Evolutionary conservation across 2,888 invertebrate genomes (phyloP).

Genomic region (Aporophyla lueneburgensis): DNA sequence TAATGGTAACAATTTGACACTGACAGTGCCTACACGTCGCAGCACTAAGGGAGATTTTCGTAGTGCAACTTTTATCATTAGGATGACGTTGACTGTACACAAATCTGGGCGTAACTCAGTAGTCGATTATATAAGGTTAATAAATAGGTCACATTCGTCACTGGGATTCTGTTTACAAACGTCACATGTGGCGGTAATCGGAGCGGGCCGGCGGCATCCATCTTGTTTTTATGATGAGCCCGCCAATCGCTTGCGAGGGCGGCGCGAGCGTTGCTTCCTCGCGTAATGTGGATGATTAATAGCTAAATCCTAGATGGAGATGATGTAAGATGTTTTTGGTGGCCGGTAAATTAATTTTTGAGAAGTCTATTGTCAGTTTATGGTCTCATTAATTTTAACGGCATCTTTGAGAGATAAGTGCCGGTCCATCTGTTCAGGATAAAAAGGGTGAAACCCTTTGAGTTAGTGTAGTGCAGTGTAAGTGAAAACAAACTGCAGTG

Average conservation of each 20-base stretch:
- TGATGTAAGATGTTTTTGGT: neutral
- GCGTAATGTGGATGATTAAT: slow-evolving; percentile 62
- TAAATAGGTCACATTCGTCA: slow-evolving; percentile 78
- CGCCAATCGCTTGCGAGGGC: slow-evolving; percentile 83
- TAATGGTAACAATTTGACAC: no score
- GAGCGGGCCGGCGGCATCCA: slow-evolving; percentile 81
- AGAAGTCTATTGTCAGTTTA: neutral
- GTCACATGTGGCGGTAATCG: slow-evolving; percentile 75
- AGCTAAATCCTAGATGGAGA: slow-evolving; percentile 10
- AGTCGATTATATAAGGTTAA: slow-evolving; percentile 48
- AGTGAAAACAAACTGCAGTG: no score
- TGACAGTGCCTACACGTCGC: no score
- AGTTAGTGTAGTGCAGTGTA: no score
- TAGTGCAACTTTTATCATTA: neutral
- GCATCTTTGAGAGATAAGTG: neutral
- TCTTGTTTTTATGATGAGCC: slow-evolving; percentile 79
- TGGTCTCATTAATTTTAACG: neutral
- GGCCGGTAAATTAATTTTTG: neutral
- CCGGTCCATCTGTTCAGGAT: no score
- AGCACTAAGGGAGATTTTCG: neutral
- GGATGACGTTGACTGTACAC: neutral
- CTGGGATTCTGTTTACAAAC: slow-evolving; percentile 66
- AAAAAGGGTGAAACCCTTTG: no score
- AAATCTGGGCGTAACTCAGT: slow-evolving; percentile 57
- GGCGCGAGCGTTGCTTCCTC: slow-evolving; percentile 74